Evolutionary conservation across 2,888 invertebrate genomes (phyloP).

Genomic region (Tenodera sinensis): DNA sequence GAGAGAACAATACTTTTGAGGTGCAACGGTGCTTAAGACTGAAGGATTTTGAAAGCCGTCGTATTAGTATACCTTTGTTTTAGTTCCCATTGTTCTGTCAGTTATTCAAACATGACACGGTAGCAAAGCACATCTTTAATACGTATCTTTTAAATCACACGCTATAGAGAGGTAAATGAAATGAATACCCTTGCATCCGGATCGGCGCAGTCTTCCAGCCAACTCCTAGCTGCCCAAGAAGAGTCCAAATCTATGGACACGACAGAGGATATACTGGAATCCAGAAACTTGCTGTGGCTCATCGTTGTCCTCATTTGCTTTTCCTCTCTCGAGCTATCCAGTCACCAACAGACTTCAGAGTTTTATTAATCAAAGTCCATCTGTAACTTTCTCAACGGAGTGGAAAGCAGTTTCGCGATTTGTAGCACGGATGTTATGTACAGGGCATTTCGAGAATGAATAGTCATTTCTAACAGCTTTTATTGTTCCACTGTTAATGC

Average conservation of each 20-base stretch:
- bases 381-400: background rate
- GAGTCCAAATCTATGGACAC: slow-evolving; percentile 54
- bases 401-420: background rate
- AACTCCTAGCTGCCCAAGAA: slow-evolving; percentile 57
- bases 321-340: background rate
- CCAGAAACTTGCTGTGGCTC: slow-evolving; percentile 21
- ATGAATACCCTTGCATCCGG: background rate
- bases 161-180: no score
- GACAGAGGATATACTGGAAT: slow-evolving; percentile 41
- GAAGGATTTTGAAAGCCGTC: no score
- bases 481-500: background rate
- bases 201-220: slow-evolving; percentile 44
- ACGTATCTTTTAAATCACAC: no score
- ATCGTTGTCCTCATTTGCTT: background rate
- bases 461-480: background rate
- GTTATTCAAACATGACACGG: no score
- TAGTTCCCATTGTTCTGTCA: no score
- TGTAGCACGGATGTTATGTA: background rate
- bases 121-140: no score
- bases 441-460: background rate
- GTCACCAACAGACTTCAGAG: background rate
- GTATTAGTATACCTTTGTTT: no score
- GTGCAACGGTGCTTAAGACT: no score
- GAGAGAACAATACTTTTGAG: no score
- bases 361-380: background rate